Evolutionary conservation across 2,797 vertebrate species (phyloP).

Genomic region (Momotus momota): DNA sequence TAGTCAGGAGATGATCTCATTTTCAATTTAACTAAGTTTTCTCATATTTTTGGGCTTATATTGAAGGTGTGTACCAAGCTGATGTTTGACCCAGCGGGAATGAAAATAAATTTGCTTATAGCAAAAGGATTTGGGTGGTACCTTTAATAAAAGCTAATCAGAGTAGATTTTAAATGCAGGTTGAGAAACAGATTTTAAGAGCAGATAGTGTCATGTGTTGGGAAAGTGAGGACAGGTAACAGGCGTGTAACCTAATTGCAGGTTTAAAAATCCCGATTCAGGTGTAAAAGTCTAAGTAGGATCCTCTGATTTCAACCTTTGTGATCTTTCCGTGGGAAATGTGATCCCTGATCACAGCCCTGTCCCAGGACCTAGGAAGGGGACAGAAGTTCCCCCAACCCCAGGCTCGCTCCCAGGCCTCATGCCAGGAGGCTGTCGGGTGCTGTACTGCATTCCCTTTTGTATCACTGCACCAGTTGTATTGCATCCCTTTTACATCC

Average conservation of each 20-base stretch:
- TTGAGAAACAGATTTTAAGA: neutral
- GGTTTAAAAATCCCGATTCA: neutral
- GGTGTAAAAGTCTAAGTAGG: neutral
- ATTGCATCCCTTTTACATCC: neutral
- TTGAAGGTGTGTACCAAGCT: neutral
- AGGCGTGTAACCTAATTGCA: neutral
- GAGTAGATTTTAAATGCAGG: neutral
- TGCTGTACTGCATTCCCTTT: neutral
- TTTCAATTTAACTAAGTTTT: conserved; percentile 25
- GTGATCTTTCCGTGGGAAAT: neutral
- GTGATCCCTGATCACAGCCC: neutral
- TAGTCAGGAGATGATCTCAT: neutral
- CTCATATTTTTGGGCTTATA: neutral
- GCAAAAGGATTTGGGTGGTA: neutral
- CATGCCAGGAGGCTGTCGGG: neutral
- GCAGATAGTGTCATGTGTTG: neutral
- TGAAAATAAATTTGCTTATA: neutral
- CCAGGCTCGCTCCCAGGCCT: neutral
- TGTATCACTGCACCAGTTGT: neutral
- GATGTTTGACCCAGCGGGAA: neutral
- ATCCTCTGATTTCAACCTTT: neutral
- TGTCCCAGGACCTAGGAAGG: neutral
- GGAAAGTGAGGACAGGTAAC: neutral
- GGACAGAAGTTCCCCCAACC: neutral
- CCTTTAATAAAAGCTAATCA: neutral